Evolutionary conservation across 1,140 invertebrate genomes (phyloP).

Genomic region (Drosophila sturtevanti): DNA sequence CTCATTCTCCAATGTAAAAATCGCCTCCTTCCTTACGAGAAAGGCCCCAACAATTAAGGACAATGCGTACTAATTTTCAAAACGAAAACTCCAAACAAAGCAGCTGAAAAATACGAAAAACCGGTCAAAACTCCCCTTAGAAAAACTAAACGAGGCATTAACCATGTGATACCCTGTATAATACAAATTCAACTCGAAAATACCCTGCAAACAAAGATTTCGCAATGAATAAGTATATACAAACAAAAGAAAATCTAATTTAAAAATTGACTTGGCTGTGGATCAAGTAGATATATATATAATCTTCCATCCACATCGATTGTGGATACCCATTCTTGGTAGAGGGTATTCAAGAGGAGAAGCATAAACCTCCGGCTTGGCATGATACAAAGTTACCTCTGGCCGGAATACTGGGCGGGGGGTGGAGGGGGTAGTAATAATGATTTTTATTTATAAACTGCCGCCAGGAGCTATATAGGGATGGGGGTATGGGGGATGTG

Average conservation of each 20-base stretch:
- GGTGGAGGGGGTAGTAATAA: constrained; percentile 42
- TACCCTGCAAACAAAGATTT: too few species aligned
- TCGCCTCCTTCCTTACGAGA: constrained; percentile 25
- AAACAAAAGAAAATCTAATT: not conserved
- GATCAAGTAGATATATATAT: not conserved
- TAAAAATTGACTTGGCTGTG: not conserved
- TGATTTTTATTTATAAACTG: constrained; percentile 77
- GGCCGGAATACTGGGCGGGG: not conserved
- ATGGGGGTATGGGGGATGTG: constrained; percentile 5
- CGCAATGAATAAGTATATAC: too few species aligned
- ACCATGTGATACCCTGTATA: not conserved
- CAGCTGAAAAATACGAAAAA: constrained; percentile 9
- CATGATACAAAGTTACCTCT: not conserved
- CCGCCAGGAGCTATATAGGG: constrained; percentile 2
- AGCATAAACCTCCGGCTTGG: not conserved
- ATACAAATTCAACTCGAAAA: too few species aligned
- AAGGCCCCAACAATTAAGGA: constrained; percentile 73
- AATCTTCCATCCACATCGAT: not conserved
- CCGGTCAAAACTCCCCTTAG: constrained; percentile 5
- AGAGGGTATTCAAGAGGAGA: not conserved
- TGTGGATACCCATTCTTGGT: not conserved
- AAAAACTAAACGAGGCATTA: not conserved
- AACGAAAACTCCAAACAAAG: constrained; percentile 55
- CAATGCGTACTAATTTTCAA: constrained; percentile 76
- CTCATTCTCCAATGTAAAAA: constrained; percentile 18